Percentiles rank a stretch among this genome's conserved stretches.
phyloP scores from a whole-genome alignment of 2,888 invertebrate species.

The Sphaerophoria rueppellii region DNA sequence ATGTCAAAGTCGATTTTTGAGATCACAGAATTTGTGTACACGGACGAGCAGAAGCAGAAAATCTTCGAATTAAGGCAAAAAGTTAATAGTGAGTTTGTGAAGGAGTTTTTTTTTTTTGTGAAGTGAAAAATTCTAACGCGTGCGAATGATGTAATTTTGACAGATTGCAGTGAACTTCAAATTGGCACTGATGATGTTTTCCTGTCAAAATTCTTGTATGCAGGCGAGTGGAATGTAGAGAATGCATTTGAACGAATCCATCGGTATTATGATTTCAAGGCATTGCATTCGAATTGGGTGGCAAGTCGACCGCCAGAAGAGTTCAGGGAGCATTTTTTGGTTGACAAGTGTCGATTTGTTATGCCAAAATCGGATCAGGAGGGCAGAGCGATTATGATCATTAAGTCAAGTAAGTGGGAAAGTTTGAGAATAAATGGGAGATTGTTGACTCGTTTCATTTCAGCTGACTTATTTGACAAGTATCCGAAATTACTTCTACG shows the following conservation, averaged over 20 bases:
- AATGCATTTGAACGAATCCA: slow-evolving; percentile 77
- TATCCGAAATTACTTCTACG: slow-evolving; percentile 78
- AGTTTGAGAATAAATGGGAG: neutral
- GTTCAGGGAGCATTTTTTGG: slow-evolving; percentile 77
- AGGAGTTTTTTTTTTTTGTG: neutral
- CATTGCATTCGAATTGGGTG: slow-evolving; percentile 78
- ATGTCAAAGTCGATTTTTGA: slow-evolving; percentile 72
- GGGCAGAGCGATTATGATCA: slow-evolving; percentile 76
- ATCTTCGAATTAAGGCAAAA: slow-evolving; percentile 76
- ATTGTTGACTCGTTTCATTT: slow-evolving; percentile 4
- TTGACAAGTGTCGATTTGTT: slow-evolving; percentile 77
- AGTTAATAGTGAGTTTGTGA: slow-evolving; percentile 75
- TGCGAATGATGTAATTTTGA: slow-evolving; percentile 24
- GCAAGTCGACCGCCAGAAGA: slow-evolving; percentile 77
- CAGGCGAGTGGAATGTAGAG: slow-evolving; percentile 77
- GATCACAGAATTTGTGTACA: slow-evolving; percentile 74
- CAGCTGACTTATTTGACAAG: slow-evolving; percentile 78
- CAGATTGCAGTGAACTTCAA: slow-evolving; percentile 76
- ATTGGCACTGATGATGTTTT: slow-evolving; percentile 78
- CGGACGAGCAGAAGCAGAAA: slow-evolving; percentile 76
- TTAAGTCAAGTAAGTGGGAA: slow-evolving; percentile 45
- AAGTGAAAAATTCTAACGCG: slow-evolving; percentile 1
- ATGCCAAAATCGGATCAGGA: slow-evolving; percentile 79
- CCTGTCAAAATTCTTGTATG: slow-evolving; percentile 78
- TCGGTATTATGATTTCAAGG: slow-evolving; percentile 79